Evolutionary conservation across 2,888 invertebrate genomes (phyloP), one percentile per base, ranked within the genome.

Genomic region (Sinhomidia bicolor): DNA sequence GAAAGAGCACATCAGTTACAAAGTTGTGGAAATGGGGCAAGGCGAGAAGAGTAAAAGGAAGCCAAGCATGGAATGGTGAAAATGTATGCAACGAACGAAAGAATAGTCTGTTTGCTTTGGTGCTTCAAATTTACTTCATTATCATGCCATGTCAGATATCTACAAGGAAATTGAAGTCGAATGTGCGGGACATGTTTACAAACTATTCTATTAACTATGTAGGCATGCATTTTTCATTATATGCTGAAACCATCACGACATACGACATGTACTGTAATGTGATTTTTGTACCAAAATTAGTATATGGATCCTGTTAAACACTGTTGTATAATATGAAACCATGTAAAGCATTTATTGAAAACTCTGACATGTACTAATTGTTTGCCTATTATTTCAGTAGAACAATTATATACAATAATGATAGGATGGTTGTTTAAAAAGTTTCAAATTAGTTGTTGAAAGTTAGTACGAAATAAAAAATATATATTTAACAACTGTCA

Each of bases 91-190:
- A 44, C 44, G 10, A 44, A 12, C 44, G 44, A 12, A 6, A 44
- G 1, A 12, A 9, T 12, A 12, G 9, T 44, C 44, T 44, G 9
- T 44, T 9, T 44, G 44, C 44, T 44, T 9, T 1, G 9, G 10
- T 12, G 1, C 10, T n/a, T n/a, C n/a, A n/a, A 44, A 12, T 12
- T 1, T 54, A 5, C 54, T 12, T 17, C 23, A 17, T 57, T 20
- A 7, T 2, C 57, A 57, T 57, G 57, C n/a, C 68, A 10, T 17
- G 32, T 17, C 20, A 47, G 9, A 44, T 47, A n/a, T 32, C 44
- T 12, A 47, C 26, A 74, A 74, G 83, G 71, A 83, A 83, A 71
- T 74, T 47, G 74, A 44, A 74, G 74, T 83, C 44, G 83, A 83
- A 44, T 26, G 60, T 47, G 71, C 60, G 74, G 57, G 74, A 71